These are phyloP conservation scores for Prunella strophiata DNA, from an alignment of 2,797 vertebrate species.

Conservation along the genomic window DNA sequence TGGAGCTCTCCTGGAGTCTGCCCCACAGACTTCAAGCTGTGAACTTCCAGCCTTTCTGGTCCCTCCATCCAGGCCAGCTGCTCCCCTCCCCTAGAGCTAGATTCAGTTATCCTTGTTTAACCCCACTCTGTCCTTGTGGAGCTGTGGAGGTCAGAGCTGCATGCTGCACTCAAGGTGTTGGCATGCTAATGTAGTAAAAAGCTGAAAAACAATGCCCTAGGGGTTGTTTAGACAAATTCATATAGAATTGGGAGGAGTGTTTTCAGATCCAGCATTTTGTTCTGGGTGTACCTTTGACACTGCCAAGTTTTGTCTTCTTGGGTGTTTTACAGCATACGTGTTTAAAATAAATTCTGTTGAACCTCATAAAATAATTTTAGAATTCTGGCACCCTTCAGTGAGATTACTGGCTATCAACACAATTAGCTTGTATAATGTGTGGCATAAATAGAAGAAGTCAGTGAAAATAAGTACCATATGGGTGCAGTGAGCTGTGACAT, in stretches of 20 bases:
- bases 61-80: not conserved
- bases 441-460: constrained; percentile 13
- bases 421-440: constrained; percentile 12
- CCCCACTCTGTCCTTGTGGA: not conserved
- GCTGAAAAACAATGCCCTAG: not conserved
- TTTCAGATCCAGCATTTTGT: not conserved
- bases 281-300: not conserved
- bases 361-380: constrained; percentile 10
- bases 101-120: not conserved
- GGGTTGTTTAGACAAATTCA: not conserved
- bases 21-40: not conserved
- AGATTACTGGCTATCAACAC: constrained; percentile 23
- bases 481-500: constrained; percentile 27
- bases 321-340: not conserved
- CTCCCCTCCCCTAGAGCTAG: not conserved
- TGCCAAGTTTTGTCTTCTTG: not conserved
- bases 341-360: constrained; percentile 40
- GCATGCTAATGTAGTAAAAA: not conserved
- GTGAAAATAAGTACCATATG: constrained; percentile 43
- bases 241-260: not conserved
- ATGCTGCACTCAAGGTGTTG: not conserved
- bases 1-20: not conserved
- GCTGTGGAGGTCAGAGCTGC: not conserved
- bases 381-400: not conserved
- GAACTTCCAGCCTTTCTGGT: not conserved